Conservation (phyloP, 1,140 invertebrate genomes). For the Drosophila cardini region DNA sequence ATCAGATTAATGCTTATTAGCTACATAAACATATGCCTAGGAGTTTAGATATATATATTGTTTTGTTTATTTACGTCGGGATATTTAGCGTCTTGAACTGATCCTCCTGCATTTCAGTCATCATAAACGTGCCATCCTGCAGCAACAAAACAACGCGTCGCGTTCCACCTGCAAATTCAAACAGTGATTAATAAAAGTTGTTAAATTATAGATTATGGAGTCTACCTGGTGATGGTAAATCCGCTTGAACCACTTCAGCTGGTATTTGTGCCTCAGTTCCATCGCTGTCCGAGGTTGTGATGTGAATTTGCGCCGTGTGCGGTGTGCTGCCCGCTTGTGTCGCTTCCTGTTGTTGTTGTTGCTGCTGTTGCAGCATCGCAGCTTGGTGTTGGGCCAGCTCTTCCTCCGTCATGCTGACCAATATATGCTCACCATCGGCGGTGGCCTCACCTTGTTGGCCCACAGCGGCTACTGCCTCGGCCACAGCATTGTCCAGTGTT, state of each 20-base stretch:
- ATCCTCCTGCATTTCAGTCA: conserved; percentile 93
- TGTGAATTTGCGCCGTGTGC: conserved; percentile 71
- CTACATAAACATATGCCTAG: conserved; percentile 45
- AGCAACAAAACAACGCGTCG: conserved; percentile 91
- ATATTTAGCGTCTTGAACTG: conserved; percentile 90
- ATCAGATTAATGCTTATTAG: conserved; percentile 36
- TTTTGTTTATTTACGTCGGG: conserved; percentile 70
- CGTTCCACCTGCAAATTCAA: conserved; percentile 88
- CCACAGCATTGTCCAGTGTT: conserved; percentile 87
- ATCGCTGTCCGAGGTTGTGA: conserved; percentile 86
- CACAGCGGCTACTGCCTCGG: conserved; percentile 85
- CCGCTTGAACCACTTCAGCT: conserved; percentile 92
- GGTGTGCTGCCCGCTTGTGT: conserved; percentile 56
- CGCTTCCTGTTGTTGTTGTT: conserved; percentile 43
- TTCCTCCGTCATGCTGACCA: conserved; percentile 86
- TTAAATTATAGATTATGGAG: not conserved
- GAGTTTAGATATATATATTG: conserved; percentile 33
- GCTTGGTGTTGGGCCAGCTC: conserved; percentile 86
- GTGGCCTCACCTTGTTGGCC: conserved; percentile 78
- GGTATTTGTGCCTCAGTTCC: conserved; percentile 89
- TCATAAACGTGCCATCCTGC: conserved; percentile 92
- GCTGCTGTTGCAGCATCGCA: conserved; percentile 51
- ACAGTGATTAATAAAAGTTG: not conserved
- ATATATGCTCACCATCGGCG: conserved; percentile 86
- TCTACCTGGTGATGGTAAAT: conserved; percentile 91